A percentile compares a stretch with the other conserved stretches of the same genome.
These are phyloP conservation scores for Spilogale gracilis DNA, from an alignment of 2,113 vertebrate species.

Conservation along the genomic window DNA sequence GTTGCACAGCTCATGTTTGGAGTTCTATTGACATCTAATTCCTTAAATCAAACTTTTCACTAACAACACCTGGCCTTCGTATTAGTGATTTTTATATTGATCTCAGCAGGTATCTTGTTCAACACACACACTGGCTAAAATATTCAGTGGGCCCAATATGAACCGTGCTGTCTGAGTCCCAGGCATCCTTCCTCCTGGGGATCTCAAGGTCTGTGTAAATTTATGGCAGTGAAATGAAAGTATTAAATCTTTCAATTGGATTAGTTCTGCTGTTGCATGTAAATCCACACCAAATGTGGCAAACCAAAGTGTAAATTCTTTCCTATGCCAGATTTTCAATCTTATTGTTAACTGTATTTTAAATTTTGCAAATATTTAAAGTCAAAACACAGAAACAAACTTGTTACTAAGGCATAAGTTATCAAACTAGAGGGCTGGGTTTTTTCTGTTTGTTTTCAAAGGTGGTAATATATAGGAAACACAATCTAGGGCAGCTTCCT, in stretches of 20 bases:
- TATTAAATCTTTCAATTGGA: conserved; percentile 56
- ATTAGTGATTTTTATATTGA: neutral
- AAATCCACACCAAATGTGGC: conserved; percentile 54
- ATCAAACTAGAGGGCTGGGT: neutral
- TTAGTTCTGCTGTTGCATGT: conserved; percentile 10
- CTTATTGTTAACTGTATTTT: conserved; percentile 12
- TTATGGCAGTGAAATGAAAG: conserved; percentile 60
- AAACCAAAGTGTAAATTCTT: conserved; percentile 40
- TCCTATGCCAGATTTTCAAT: conserved; percentile 11
- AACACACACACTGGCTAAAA: conserved; percentile 14
- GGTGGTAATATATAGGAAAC: neutral
- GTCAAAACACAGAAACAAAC: neutral
- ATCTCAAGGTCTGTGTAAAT: conserved; percentile 16
- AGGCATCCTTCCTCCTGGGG: neutral
- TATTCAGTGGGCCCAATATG: neutral
- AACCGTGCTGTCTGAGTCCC: neutral
- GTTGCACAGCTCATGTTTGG: neutral
- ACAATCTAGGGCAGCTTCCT: neutral
- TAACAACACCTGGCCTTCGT: neutral
- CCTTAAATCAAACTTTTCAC: conserved; percentile 16
- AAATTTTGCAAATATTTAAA: conserved; percentile 48
- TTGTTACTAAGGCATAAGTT: neutral
- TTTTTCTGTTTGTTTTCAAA: neutral
- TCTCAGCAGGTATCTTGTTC: neutral
- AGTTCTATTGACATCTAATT: neutral